A percentile compares a stretch with the other conserved stretches of the same genome.
Evolutionary conservation across 2,797 vertebrate species (phyloP).

Genomic region (Loris lydekkerianus): DNA sequence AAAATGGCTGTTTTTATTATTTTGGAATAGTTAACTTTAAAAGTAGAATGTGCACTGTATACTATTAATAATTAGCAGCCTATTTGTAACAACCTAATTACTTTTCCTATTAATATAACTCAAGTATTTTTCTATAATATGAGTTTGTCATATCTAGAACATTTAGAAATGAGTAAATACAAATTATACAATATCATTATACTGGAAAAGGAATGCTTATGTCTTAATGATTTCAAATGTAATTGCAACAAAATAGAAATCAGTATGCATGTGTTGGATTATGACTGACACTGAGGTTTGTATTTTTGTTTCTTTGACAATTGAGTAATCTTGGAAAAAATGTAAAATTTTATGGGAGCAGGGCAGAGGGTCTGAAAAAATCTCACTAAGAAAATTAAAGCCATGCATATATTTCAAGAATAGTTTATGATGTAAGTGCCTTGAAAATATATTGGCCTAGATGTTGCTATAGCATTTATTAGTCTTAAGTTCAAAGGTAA

Average conservation of each 20-base stretch:
- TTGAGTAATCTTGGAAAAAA: background rate
- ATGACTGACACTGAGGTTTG: background rate
- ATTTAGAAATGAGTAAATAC: background rate
- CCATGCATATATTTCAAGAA: background rate
- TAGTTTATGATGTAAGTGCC: background rate
- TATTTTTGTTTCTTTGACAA: conserved; percentile 33
- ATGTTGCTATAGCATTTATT: conserved; percentile 20
- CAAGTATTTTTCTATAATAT: conserved; percentile 25
- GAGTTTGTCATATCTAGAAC: background rate
- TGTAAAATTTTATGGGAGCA: background rate
- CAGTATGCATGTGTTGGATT: background rate
- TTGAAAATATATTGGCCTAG: background rate
- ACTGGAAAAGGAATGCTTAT: background rate
- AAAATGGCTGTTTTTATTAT: conserved; percentile 24
- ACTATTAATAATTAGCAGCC: background rate
- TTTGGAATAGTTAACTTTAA: conserved; percentile 25
- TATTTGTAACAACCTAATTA: background rate
- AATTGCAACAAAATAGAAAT: background rate
- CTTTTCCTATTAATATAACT: conserved; percentile 24
- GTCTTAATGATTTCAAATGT: background rate
- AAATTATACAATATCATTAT: background rate
- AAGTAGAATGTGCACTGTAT: background rate
- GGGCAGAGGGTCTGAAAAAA: background rate
- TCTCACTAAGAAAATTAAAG: background rate
- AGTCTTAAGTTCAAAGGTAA: background rate